A percentile compares a stretch with the other conserved stretches of the same genome.
Evolutionary conservation across 2,113 vertebrate species (phyloP).

Genomic region (Campylomormyrus numenius): DNA sequence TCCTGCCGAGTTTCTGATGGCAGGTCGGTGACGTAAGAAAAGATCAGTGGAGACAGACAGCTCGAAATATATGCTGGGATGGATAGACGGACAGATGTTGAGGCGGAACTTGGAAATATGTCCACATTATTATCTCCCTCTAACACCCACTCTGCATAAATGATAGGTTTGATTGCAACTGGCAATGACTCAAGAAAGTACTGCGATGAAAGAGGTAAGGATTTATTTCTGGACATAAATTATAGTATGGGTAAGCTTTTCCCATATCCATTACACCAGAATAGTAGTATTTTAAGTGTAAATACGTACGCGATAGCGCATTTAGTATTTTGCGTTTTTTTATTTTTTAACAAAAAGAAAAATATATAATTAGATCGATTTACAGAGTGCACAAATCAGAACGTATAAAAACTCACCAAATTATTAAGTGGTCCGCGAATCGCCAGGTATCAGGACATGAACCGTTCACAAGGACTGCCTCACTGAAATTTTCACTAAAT

Average conservation of each 20-base stretch:
- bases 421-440: slow-evolving; percentile 78
- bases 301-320: not conserved
- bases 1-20: slow-evolving; percentile 48
- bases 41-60: slow-evolving; percentile 54
- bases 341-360: not conserved
- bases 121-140: slow-evolving; percentile 47
- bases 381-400: not conserved
- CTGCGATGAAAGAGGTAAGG: slow-evolving; percentile 36
- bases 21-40: slow-evolving; percentile 57
- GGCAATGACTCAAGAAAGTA: slow-evolving; percentile 35
- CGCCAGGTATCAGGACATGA: slow-evolving; percentile 76
- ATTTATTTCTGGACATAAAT: slow-evolving; percentile 28
- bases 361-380: not conserved
- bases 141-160: slow-evolving; percentile 38
- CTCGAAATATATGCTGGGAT: slow-evolving; percentile 29
- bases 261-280: not conserved
- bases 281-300: not conserved
- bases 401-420: slow-evolving; percentile 73
- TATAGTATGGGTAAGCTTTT: not conserved
- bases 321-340: not conserved
- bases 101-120: slow-evolving; percentile 58
- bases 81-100: slow-evolving; percentile 57
- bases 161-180: slow-evolving; percentile 38
- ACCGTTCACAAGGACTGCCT: slow-evolving; percentile 66
- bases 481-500: slow-evolving; percentile 75